Conservation (phyloP, 2,888 invertebrate genomes). For the Panzeria rudis region DNA sequence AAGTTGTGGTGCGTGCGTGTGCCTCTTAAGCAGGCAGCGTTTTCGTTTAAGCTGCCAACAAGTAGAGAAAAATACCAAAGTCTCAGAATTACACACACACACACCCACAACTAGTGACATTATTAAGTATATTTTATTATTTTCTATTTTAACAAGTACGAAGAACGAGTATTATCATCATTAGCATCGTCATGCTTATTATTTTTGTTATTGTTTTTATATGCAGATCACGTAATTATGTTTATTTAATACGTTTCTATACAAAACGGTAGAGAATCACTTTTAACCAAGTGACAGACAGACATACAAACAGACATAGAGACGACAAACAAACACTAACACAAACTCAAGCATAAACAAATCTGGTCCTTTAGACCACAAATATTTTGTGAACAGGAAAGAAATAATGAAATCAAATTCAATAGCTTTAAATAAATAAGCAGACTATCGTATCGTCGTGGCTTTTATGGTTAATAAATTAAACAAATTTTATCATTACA, state of each 20-base stretch:
- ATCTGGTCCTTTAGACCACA: not conserved
- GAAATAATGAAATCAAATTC: constrained; percentile 41
- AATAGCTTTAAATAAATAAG: constrained; percentile 35
- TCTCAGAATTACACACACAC: not conserved
- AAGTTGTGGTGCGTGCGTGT: constrained; percentile 11
- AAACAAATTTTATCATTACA: constrained; percentile 54
- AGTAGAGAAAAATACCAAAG: not conserved
- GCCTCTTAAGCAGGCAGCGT: not conserved
- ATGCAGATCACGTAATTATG: constrained; percentile 67
- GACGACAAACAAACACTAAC: not conserved
- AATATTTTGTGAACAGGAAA: constrained; percentile 6
- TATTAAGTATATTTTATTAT: constrained; percentile 32
- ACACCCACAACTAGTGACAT: not conserved
- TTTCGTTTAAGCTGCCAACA: not conserved
- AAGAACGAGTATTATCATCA: constrained; percentile 25
- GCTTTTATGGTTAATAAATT: constrained; percentile 57
- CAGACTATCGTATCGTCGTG: not conserved
- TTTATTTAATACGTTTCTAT: constrained; percentile 55
- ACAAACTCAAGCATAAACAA: not conserved
- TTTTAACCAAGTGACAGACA: constrained; percentile 14
- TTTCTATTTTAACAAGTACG: constrained; percentile 29
- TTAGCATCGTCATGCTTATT: constrained; percentile 38
- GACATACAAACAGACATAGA: not conserved
- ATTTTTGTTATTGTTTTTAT: constrained; percentile 42
- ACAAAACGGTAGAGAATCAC: constrained; percentile 32